Evolutionary conservation across 1,140 invertebrate species (phyloP).

Genomic region (Nautilus pompilius): DNA sequence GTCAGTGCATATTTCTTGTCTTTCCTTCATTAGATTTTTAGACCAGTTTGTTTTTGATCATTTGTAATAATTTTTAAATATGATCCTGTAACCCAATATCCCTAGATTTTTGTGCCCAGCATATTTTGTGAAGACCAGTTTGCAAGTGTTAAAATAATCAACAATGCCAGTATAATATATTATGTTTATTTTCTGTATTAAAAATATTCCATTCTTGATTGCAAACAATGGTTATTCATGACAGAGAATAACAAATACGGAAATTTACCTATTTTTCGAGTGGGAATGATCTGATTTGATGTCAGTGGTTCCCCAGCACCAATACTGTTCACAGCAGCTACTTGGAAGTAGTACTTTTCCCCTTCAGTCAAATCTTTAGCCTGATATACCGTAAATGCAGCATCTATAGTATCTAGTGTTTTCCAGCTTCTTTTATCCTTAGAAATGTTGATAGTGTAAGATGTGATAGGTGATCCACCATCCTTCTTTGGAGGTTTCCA

Average conservation of each 20-base stretch:
- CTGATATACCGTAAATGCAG: slow-evolving; percentile 73
- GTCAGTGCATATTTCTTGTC: no score
- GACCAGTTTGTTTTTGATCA: no score
- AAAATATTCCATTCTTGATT: no score
- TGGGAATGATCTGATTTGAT: slow-evolving; percentile 62
- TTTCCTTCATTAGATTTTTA: no score
- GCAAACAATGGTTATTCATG: no score
- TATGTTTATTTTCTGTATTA: no score
- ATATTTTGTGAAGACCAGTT: no score
- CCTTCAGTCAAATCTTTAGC: slow-evolving; percentile 86
- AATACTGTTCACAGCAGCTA: slow-evolving; percentile 91
- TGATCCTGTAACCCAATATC: no score
- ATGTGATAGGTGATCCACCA: slow-evolving; percentile 90
- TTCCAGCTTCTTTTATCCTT: slow-evolving; percentile 74
- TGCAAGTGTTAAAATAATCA: no score
- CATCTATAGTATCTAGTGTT: slow-evolving; percentile 84
- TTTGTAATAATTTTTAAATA: no score
- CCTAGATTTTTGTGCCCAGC: no score
- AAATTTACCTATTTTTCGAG: slow-evolving; percentile 30
- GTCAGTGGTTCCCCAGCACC: slow-evolving; percentile 90
- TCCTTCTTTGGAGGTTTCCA: slow-evolving; percentile 89
- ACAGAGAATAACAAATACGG: slow-evolving; percentile 55
- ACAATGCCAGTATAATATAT: no score
- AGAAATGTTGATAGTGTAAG: slow-evolving; percentile 94
- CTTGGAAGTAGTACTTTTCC: slow-evolving; percentile 94